Percentiles rank a stretch among this genome's conserved stretches.
phyloP scores from a whole-genome alignment of 2,888 invertebrate genomes.

The Chaitophorus viminalis region DNA sequence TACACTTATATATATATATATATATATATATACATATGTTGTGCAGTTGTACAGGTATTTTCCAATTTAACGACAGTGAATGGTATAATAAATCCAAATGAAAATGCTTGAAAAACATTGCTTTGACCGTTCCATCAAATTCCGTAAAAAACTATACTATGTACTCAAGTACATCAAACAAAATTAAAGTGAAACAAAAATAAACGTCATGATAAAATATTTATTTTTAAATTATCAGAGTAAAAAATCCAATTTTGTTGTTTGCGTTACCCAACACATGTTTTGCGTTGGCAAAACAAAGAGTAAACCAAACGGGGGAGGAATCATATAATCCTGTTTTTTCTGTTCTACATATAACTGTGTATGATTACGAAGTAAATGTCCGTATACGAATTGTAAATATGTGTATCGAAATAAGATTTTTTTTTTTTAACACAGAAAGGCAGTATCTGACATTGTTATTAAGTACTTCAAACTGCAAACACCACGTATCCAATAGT shows the following conservation, averaged over 20 bases:
- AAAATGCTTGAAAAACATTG: not conserved
- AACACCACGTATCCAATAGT: not conserved
- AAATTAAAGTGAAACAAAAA: too few relatives aligned
- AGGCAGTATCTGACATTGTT: not conserved
- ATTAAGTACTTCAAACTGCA: not conserved
- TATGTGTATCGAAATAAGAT: not conserved
- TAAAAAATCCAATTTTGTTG: constrained; percentile 23
- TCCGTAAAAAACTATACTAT: not conserved
- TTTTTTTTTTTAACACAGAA: not conserved
- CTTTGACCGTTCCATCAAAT: not conserved
- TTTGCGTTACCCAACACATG: constrained; percentile 7
- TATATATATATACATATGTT: too few relatives aligned
- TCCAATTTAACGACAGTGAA: not conserved
- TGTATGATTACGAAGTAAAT: not conserved
- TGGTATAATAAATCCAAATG: not conserved
- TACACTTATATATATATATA: too few relatives aligned
- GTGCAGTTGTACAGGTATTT: not conserved
- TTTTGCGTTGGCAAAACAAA: not conserved
- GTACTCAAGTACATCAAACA: too few relatives aligned
- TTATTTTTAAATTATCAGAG: constrained; percentile 17
- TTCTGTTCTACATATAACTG: not conserved
- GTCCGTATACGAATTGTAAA: too few relatives aligned
- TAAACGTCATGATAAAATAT: not conserved
- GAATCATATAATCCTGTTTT: not conserved
- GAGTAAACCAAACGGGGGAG: not conserved